These are phyloP conservation scores for Thinocorus orbignyianus DNA, from an alignment of 2,113 vertebrate species.

Conservation along the genomic window DNA sequence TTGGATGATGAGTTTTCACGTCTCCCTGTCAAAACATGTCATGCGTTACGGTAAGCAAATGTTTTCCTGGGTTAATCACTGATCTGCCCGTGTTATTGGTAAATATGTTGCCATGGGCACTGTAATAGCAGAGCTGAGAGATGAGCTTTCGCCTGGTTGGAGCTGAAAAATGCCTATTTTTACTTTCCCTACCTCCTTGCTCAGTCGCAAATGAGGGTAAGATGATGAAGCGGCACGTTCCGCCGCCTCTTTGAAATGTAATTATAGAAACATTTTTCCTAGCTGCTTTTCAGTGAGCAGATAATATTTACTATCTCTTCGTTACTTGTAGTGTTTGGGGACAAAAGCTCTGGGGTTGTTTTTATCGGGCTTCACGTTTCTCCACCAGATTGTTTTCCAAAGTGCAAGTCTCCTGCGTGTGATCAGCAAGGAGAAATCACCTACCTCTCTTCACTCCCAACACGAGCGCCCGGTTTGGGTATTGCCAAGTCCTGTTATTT, in stretches of 20 bases:
- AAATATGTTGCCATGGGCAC: slow-evolving; percentile 59
- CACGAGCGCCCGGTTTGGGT: neutral
- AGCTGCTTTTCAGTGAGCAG: neutral
- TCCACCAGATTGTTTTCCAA: neutral
- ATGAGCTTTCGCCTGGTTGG: slow-evolving; percentile 11
- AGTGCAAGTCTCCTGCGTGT: neutral
- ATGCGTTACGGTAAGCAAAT: neutral
- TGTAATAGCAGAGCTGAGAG: slow-evolving; percentile 4
- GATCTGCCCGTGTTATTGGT: neutral
- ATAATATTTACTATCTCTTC: slow-evolving; percentile 12
- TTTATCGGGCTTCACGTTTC: neutral
- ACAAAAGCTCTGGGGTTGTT: neutral
- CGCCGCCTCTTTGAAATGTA: neutral
- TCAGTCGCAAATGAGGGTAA: slow-evolving; percentile 19
- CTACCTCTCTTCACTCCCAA: neutral
- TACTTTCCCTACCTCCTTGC: neutral
- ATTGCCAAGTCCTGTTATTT: neutral
- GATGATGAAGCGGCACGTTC: slow-evolving; percentile 5
- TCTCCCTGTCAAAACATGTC: neutral
- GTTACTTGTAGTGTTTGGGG: neutral
- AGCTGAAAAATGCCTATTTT: slow-evolving; percentile 48
- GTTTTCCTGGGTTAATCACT: slow-evolving; percentile 2
- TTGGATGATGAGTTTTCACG: neutral
- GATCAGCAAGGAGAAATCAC: neutral
- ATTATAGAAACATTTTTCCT: neutral